These are phyloP conservation scores for Melinopterus prodromus DNA, from an alignment of 2,888 invertebrate genomes.

Conservation along the genomic window DNA sequence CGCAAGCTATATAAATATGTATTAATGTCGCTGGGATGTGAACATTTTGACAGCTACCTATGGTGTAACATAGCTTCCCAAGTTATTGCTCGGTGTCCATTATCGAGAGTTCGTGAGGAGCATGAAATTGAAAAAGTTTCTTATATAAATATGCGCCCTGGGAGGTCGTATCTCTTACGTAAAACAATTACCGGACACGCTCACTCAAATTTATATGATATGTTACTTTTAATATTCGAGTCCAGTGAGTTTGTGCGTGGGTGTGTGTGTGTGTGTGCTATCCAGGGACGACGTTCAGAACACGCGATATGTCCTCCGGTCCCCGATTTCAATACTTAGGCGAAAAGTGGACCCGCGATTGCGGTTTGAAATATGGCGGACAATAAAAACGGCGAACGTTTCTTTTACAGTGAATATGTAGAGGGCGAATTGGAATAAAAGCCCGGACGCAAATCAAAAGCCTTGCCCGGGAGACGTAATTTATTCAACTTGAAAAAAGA, in stretches of 20 bases:
- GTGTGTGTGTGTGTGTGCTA: constrained; percentile 6
- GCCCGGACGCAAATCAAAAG: constrained; percentile 21
- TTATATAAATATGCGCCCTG: constrained; percentile 54
- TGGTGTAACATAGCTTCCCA: too few species aligned
- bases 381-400: constrained; percentile 24
- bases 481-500: constrained; percentile 5
- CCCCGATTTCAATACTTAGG: constrained; percentile 19
- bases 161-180: constrained; percentile 53
- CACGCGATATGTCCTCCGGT: not conserved
- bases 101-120: constrained; percentile 45
- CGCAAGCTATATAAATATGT: too few species aligned
- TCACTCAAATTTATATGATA: constrained; percentile 39
- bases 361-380: constrained; percentile 26
- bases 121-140: constrained; percentile 61
- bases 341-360: constrained; percentile 15
- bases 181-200: constrained; percentile 52
- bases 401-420: constrained; percentile 23
- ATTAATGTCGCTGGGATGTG: too few species aligned
- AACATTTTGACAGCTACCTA: too few species aligned
- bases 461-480: constrained; percentile 16
- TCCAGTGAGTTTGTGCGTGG: not conserved
- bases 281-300: not conserved
- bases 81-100: not conserved
- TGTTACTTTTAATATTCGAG: constrained; percentile 42
- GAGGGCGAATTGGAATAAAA: constrained; percentile 19